phyloP scores from a whole-genome alignment of 2,113 vertebrate genomes.

The Synchiropus splendidus region DNA sequence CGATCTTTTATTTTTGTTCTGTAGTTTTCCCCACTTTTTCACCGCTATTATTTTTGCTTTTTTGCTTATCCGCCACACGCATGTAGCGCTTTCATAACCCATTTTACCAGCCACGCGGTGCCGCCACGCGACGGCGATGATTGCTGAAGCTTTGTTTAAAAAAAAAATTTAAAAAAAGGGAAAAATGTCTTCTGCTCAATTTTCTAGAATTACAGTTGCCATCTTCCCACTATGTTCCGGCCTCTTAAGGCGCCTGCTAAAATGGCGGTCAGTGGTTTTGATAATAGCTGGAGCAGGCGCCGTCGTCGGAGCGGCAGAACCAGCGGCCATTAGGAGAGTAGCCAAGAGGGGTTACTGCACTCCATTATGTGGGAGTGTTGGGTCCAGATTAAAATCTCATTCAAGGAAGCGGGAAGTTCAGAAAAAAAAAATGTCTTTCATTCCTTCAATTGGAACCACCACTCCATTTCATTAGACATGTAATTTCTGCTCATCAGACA shows the following conservation, averaged over 20 bases:
- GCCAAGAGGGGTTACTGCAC: constrained; percentile 50
- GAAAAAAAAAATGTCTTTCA: constrained; percentile 63
- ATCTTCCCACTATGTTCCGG: constrained; percentile 1
- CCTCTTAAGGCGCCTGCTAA: constrained; percentile 15
- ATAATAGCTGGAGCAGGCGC: constrained; percentile 34
- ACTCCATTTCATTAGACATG: constrained; percentile 80
- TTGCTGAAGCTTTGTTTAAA: too few species aligned
- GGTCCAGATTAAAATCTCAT: constrained; percentile 79
- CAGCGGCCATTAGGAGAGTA: constrained; percentile 47
- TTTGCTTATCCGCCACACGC: too few species aligned
- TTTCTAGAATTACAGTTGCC: neutral
- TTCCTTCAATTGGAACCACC: constrained; percentile 77
- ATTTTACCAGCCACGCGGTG: too few species aligned
- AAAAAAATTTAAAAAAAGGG: too few species aligned
- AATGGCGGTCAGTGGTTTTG: constrained; percentile 31
- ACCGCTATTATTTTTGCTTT: too few species aligned
- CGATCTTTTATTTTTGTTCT: too few species aligned
- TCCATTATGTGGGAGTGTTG: constrained; percentile 53
- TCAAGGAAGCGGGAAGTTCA: constrained; percentile 57
- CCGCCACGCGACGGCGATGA: too few species aligned
- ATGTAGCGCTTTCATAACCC: too few species aligned
- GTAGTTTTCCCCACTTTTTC: too few species aligned
- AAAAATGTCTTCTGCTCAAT: too few species aligned
- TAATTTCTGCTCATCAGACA: constrained; percentile 83
- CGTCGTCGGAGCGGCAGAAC: constrained; percentile 40